Percentiles rank a stretch among this genome's conserved stretches.
Conservation (phyloP, 2,888 invertebrate species). For the Eristalis arbustorum region DNA sequence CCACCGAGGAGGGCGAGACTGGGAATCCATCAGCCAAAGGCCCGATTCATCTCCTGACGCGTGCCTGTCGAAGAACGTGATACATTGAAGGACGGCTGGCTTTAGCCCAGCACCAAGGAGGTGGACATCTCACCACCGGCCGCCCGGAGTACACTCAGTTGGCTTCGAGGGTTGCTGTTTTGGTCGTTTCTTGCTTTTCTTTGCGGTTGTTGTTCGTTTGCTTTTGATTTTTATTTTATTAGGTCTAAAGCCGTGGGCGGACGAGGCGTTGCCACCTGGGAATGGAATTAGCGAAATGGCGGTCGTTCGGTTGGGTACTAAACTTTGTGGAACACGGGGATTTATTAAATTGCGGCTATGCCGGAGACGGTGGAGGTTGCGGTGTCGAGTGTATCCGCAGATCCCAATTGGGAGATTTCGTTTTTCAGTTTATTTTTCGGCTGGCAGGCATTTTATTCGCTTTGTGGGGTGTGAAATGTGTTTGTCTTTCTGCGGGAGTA, state of each 20-base stretch:
- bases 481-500: constrained; percentile 12
- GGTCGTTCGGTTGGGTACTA: constrained; percentile 46
- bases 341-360: constrained; percentile 59
- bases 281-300: constrained; percentile 50
- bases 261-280: not conserved
- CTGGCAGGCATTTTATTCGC: not conserved
- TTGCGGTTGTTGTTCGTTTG: not conserved
- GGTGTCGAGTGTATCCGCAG: not conserved
- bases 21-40: not conserved
- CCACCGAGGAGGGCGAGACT: not conserved
- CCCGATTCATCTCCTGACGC: not conserved
- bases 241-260: not conserved
- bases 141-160: constrained; percentile 4
- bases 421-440: not conserved
- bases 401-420: not conserved
- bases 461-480: constrained; percentile 44
- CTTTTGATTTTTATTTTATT: not conserved
- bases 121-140: not conserved
- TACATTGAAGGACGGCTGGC: constrained; percentile 22
- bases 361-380: not conserved
- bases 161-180: constrained; percentile 3
- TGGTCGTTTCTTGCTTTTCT: not conserved
- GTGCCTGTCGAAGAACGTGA: constrained; percentile 14
- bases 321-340: constrained; percentile 51
- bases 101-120: not conserved